Conservation (phyloP, 2,113 vertebrate species). For the Actinemys pallida region DNA sequence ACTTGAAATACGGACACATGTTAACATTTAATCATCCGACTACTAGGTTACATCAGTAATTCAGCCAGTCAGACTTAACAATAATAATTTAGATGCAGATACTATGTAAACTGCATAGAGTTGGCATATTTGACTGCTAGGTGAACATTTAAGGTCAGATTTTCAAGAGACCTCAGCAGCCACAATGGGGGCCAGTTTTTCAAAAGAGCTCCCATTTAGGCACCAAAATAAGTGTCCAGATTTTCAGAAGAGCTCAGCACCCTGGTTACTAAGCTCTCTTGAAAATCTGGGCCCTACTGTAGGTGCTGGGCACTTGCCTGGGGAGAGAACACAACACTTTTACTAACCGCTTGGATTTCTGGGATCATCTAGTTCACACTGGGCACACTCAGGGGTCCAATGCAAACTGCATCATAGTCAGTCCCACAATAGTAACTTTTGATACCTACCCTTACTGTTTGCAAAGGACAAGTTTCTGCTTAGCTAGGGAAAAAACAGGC, state of each 20-base stretch:
- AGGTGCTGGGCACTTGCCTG: neutral
- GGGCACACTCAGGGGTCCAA: neutral
- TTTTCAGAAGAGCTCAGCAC: neutral
- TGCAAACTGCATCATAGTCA: neutral
- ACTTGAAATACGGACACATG: neutral
- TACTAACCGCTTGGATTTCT: neutral
- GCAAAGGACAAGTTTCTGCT: neutral
- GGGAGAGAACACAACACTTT: neutral
- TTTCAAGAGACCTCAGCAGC: neutral
- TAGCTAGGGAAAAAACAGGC: neutral
- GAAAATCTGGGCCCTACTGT: neutral
- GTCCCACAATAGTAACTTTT: neutral
- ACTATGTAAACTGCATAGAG: neutral
- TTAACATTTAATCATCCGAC: neutral
- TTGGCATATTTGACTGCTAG: neutral
- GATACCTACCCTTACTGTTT: neutral
- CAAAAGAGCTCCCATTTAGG: neutral
- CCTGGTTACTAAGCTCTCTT: neutral
- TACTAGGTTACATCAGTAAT: neutral
- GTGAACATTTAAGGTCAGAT: neutral
- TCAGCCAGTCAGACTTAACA: neutral
- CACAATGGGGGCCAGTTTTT: neutral
- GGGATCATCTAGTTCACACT: neutral
- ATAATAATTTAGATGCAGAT: slow-evolving; percentile 26
- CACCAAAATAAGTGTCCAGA: neutral